phyloP scores from a whole-genome alignment of 2,113 vertebrate genomes.

The Nycticryphes semicollaris region DNA sequence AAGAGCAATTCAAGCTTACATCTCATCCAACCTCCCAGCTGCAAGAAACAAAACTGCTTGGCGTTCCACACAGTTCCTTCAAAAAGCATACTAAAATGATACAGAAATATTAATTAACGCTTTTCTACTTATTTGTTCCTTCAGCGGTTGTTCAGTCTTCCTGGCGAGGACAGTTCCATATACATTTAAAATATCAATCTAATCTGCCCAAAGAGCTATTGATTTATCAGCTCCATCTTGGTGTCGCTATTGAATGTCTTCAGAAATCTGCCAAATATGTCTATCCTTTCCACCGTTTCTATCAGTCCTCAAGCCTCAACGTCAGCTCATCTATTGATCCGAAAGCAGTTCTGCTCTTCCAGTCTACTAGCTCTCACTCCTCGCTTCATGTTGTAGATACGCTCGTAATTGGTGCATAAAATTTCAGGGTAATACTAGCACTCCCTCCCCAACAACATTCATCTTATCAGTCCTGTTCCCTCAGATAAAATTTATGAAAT shows the following conservation, averaged over 20 bases:
- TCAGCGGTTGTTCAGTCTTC: slow-evolving; percentile 4
- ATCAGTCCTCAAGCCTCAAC: slow-evolving; percentile 42
- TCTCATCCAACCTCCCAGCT: background rate
- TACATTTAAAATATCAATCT: slow-evolving; percentile 67
- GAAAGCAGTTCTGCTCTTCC: slow-evolving; percentile 52
- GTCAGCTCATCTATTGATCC: slow-evolving; percentile 67
- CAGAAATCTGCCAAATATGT: slow-evolving; percentile 60
- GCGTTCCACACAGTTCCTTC: background rate
- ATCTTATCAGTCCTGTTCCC: background rate
- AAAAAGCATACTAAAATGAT: background rate
- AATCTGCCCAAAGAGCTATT: slow-evolving; percentile 56
- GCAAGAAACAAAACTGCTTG: background rate
- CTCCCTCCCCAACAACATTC: background rate
- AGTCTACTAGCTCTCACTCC: slow-evolving; percentile 28
- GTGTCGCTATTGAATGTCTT: slow-evolving; percentile 49
- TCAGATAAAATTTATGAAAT: background rate
- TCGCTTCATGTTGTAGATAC: background rate
- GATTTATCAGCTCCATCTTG: slow-evolving; percentile 53
- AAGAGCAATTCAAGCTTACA: background rate
- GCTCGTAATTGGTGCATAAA: background rate
- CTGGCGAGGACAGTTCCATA: slow-evolving; percentile 27
- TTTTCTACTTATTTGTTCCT: slow-evolving; percentile 27
- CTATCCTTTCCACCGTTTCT: slow-evolving; percentile 38
- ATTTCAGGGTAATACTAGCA: background rate
- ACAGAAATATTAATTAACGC: slow-evolving; percentile 25